Base-by-base conservation (phyloP, 2,797 vertebrate genomes). In the Pachyuromys duprasi region DNA sequence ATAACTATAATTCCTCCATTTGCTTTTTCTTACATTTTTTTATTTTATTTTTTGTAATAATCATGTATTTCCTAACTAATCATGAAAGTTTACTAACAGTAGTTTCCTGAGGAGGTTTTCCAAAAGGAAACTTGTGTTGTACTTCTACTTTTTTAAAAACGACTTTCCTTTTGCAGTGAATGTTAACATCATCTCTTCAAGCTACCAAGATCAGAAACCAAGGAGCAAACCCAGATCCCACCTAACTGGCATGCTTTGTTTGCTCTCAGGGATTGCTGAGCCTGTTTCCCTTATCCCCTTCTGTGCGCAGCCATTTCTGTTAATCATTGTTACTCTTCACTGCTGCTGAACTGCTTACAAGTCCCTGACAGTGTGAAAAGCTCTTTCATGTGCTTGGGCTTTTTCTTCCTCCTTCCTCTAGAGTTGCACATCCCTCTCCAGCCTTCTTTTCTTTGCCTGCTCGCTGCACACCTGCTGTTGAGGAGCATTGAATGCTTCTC, bases 121-220 rank as follows among this genome's bases (percentile, higher is more conserved):
- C 88, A 74, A 60, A 86, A 93, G 92, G 53, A 72, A 93, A 84
- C 60, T 74, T 91, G 42, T 89, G 20, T 89, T 94, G 75, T 14
- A 5, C 63, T 67, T 65, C 63, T 94, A 57, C 62, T 82, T 93
- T 91, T 90, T 78, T 94, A 89, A 86, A 93, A 33, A 31, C 79
- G 33, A 87, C 45, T 92, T 92, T 69, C 39, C 18, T 90, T 1
- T 95, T 70, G 86, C 13, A 20, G 1, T 94, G 42, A 91, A 28
- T 96, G n/a, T 89, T 95, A 75, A 8, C 7, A 5, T 93, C 14
- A 78, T 91, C 76, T 31, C 26, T 28, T 13, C 31, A 72, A 6
- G n/a, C 93, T 76, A 86, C 4, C 28, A 13, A 31, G 5, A 65
- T 91, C 67, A 55, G 80, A 94, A 92, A 74, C 55, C 17, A 39